Percentiles rank a stretch among this genome's conserved stretches.
These are phyloP conservation scores for Nomada fucata DNA, from an alignment of 2,888 invertebrate genomes.

Conservation along the genomic window DNA sequence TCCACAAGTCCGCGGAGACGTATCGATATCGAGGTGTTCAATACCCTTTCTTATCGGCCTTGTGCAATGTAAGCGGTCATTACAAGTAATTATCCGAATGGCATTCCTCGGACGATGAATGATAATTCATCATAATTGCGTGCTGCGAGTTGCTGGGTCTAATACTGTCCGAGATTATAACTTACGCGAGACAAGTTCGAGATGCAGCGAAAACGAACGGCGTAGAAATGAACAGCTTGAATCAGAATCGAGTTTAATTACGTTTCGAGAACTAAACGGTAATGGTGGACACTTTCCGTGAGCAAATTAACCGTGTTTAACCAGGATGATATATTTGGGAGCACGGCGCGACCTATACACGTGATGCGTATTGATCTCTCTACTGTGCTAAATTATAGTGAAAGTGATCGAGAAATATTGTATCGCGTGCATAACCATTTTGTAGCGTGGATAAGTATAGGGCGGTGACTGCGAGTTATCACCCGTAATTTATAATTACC, in stretches of 20 bases:
- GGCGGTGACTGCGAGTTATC: neutral
- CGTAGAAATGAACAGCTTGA: neutral
- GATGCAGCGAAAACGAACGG: neutral
- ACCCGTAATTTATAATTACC: neutral
- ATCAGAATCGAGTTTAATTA: neutral
- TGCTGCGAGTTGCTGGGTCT: neutral
- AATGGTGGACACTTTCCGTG: neutral
- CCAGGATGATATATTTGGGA: neutral
- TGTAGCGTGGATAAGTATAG: neutral
- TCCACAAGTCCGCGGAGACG: neutral
- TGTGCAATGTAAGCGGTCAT: constrained; percentile 19
- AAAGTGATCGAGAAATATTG: neutral
- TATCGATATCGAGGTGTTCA: constrained; percentile 27
- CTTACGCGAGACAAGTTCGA: neutral
- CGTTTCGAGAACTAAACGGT: neutral
- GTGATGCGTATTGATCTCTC: neutral
- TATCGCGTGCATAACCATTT: neutral
- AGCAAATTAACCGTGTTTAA: neutral
- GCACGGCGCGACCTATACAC: neutral
- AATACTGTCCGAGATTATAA: neutral
- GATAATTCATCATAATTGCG: constrained; percentile 13
- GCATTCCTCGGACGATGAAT: neutral
- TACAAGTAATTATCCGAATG: constrained; percentile 22
- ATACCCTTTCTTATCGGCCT: constrained; percentile 16
- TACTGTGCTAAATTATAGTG: neutral